phyloP scores from a whole-genome alignment of 1,140 invertebrate species.

The Drosophila nebulosa region DNA sequence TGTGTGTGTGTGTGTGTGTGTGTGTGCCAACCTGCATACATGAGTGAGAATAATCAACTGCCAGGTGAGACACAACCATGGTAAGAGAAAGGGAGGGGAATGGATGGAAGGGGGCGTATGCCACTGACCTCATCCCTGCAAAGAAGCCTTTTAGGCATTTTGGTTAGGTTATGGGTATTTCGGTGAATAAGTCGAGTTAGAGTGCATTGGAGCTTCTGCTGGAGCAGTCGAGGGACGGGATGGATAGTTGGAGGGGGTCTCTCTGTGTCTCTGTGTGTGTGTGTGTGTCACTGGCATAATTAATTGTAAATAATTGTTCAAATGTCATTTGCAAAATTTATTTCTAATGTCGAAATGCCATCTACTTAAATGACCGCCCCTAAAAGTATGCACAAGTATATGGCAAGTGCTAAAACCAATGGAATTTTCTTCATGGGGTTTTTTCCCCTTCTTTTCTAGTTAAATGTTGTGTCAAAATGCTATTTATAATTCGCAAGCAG shows the following conservation, averaged over 20 bases:
- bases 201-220: neutral
- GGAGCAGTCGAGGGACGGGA: neutral
- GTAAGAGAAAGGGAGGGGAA: neutral
- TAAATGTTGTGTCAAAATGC: neutral
- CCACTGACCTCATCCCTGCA: conserved; percentile 18
- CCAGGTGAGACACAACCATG: neutral
- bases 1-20: neutral
- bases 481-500: neutral
- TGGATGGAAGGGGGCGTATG: neutral
- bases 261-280: conserved; percentile 34
- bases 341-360: conserved; percentile 55
- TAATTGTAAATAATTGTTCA: conserved; percentile 74
- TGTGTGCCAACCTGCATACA: neutral
- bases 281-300: conserved; percentile 53
- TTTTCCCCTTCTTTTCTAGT: neutral
- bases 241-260: neutral
- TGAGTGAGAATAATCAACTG: conserved; percentile 33
- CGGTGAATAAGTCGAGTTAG: conserved; percentile 4
- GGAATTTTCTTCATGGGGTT: neutral
- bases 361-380: conserved; percentile 27
- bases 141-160: conserved; percentile 15
- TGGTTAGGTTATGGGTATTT: conserved; percentile 5
- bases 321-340: conserved; percentile 63
- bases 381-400: neutral
- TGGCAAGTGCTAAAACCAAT: neutral